phyloP scores from a whole-genome alignment of 2,797 vertebrate species.

The Argya squamiceps region DNA sequence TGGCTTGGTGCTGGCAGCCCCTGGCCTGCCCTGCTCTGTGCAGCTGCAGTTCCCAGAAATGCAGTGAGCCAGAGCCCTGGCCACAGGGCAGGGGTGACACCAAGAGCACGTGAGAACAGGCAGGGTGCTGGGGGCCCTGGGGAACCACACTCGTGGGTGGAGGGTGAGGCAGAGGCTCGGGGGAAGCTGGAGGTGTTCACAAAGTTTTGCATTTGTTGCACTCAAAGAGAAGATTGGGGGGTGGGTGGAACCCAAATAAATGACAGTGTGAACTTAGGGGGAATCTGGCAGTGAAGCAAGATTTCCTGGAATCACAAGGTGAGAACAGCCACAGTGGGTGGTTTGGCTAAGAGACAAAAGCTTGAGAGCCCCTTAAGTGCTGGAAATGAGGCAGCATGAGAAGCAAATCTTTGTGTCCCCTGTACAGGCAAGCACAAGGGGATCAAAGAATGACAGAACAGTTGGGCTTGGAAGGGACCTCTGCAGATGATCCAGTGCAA shows the following conservation, averaged over 20 bases:
- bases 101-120: conserved; percentile 51
- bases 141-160: neutral
- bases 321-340: neutral
- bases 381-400: neutral
- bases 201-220: neutral
- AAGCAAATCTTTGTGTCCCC: neutral
- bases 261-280: neutral
- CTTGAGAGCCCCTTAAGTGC: neutral
- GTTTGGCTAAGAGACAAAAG: neutral
- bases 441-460: neutral
- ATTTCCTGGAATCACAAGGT: conserved; percentile 38
- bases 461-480: neutral
- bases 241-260: neutral
- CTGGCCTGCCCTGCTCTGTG: conserved; percentile 15
- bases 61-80: conserved; percentile 19
- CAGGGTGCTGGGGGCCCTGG: neutral
- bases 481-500: neutral
- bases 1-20: conserved; percentile 28
- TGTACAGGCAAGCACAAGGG: neutral
- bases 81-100: conserved; percentile 41
- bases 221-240: neutral
- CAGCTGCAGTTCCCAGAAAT: conserved; percentile 75
- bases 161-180: conserved; percentile 32
- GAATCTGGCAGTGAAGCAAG: conserved; percentile 8
- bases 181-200: conserved; percentile 9